Base-by-base conservation (phyloP, 1,140 invertebrate species). In the Brachionus plicatilis region DNA sequence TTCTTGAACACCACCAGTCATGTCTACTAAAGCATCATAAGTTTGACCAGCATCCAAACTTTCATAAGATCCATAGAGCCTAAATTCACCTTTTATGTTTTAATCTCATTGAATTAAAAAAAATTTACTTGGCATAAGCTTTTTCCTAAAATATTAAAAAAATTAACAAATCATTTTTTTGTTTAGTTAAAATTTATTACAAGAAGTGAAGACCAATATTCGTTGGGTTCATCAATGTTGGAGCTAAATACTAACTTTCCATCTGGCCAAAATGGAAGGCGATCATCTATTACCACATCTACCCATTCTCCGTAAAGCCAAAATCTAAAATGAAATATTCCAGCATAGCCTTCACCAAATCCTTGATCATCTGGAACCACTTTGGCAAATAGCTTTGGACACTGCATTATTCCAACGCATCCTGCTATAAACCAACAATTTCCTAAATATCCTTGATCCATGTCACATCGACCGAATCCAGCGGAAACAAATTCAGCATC, bases 291-390 rank as follows among this genome's bases (percentile, higher is more conserved):
- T 1, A 94, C 89, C 0, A 95, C 91, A 86, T 95, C 93, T 66
- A 92, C 90, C 93, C 93, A 94, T 86, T 93, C 91, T 2, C 93
- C 93, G 88, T 93, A 94, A 86, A 93, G 92, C 93, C 93, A 94
- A 88, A 94, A 94, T 27, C 92, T 89, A 88, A 94, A 94, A 85
- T 92, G 93, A 89, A 86, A 92, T 89, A 87, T 87, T 12, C 89
- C 89, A 11, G 37, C 43, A 84, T 89, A 89, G 85, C 86, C 85
- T 66, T 93, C 92, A n/a, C 86, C 86, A 88, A 94, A 94, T 45
- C 90, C 91, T 87, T 94, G 93, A 86, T 93, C 93, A 3, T 91
- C 90, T 1, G 93, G 93, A 12, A 93, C 92, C 9, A 93, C 92
- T 65, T 93, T 87, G 53, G 93, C 92, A 17, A 94, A 89, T 84